phyloP scores from a whole-genome alignment of 2,888 invertebrate species.

The Sturmia bella region DNA sequence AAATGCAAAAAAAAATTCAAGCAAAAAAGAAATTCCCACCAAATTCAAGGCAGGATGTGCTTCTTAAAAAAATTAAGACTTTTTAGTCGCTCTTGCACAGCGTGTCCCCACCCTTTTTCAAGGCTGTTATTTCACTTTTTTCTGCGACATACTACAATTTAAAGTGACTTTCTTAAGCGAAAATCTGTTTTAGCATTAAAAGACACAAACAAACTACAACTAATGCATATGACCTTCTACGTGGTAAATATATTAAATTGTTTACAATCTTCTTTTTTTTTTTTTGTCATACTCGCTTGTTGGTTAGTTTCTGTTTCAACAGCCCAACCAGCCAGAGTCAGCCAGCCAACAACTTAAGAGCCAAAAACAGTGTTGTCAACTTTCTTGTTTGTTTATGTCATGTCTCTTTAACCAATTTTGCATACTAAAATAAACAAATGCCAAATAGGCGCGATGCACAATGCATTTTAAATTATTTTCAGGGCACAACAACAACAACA shows the following conservation, averaged over 20 bases:
- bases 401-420: slow-evolving; percentile 69
- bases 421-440: slow-evolving; percentile 71
- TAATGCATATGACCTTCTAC: slow-evolving; percentile 70
- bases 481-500: slow-evolving; percentile 45
- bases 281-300: not conserved
- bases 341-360: slow-evolving; percentile 38
- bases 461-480: slow-evolving; percentile 74
- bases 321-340: slow-evolving; percentile 6
- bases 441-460: slow-evolving; percentile 73
- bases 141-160: slow-evolving; percentile 15
- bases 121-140: slow-evolving; percentile 64
- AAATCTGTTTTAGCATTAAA: slow-evolving; percentile 55
- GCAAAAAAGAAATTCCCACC: slow-evolving; percentile 47
- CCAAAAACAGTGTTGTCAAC: slow-evolving; percentile 67
- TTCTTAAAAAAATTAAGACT: slow-evolving; percentile 41
- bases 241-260: slow-evolving; percentile 67
- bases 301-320: slow-evolving; percentile 48
- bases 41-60: not conserved
- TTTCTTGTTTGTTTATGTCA: slow-evolving; percentile 67
- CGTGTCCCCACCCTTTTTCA: slow-evolving; percentile 63
- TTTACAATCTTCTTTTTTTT: slow-evolving; percentile 21
- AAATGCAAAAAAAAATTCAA: not conserved
- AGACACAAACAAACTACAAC: slow-evolving; percentile 49
- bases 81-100: not conserved
- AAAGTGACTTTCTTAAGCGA: slow-evolving; percentile 29